Percentiles rank a stretch among this genome's conserved stretches.
Evolutionary conservation across 2,797 vertebrate genomes (phyloP).

Genomic region (Chelidonichthys spinosus): DNA sequence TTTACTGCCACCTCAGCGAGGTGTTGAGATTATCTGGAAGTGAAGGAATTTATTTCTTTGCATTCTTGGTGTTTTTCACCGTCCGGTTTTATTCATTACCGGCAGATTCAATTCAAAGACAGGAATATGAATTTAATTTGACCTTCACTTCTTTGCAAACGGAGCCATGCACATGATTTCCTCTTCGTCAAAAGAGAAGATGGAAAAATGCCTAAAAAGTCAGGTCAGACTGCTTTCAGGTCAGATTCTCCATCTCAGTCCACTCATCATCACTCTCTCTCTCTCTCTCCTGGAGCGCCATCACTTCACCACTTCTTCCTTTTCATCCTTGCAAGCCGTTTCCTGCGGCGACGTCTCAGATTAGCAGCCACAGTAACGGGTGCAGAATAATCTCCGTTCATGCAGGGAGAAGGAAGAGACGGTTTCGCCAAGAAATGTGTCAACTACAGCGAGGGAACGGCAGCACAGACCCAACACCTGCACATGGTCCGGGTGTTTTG

Average conservation of each 20-base stretch:
- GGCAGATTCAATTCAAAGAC: constrained; percentile 37
- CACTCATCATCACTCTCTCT: constrained; percentile 33
- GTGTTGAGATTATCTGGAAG: constrained; percentile 41
- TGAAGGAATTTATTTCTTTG: constrained; percentile 40
- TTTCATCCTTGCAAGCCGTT: constrained; percentile 43
- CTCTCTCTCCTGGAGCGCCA: constrained; percentile 24
- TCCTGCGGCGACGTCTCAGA: constrained; percentile 36
- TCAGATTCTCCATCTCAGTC: constrained; percentile 11
- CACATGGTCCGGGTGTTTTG: no score
- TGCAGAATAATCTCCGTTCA: constrained; percentile 63
- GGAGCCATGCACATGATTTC: not conserved
- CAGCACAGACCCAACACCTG: constrained; percentile 28
- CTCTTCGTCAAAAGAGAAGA: constrained; percentile 2
- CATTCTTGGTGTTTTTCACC: constrained; percentile 36
- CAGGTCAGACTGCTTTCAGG: constrained; percentile 2
- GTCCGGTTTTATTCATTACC: constrained; percentile 20
- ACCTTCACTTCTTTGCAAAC: not conserved
- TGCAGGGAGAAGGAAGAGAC: constrained; percentile 46
- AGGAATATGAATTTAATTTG: constrained; percentile 11
- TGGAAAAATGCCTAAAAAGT: not conserved
- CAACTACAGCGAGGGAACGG: constrained; percentile 32
- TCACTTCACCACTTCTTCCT: constrained; percentile 8
- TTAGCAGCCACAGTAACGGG: constrained; percentile 44
- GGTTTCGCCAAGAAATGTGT: constrained; percentile 41
- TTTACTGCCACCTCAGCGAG: constrained; percentile 50